A percentile compares a stretch with the other conserved stretches of the same genome.
phyloP scores from a whole-genome alignment of 1,140 invertebrate genomes.

The Trinorchestia longiramus region DNA sequence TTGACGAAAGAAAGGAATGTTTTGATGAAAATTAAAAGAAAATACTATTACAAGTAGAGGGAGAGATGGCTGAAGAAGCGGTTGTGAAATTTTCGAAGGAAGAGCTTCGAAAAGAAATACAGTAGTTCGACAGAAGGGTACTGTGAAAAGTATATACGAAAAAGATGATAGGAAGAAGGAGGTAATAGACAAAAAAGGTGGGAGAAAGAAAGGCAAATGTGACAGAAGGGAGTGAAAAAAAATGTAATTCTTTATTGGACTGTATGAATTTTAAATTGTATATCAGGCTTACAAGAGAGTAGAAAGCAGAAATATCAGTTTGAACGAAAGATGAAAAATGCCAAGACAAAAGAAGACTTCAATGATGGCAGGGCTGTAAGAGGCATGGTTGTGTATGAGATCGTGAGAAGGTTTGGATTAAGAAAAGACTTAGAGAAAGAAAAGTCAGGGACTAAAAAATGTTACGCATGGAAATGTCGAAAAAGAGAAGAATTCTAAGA shows the following conservation, averaged over 20 bases:
- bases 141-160: neutral
- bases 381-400: neutral
- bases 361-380: too few species aligned
- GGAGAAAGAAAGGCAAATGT: neutral
- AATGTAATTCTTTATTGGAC: neutral
- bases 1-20: neutral
- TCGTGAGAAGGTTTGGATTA: neutral
- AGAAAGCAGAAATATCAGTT: too few species aligned
- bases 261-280: neutral
- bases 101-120: neutral
- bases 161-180: neutral
- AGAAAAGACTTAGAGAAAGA: neutral
- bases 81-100: neutral
- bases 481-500: too few species aligned
- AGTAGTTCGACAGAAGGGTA: neutral
- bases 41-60: too few species aligned
- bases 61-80: neutral
- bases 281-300: too few species aligned
- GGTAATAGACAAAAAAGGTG: neutral
- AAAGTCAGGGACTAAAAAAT: too few species aligned
- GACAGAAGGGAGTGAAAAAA: neutral
- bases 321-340: too few species aligned
- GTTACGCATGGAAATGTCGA: too few species aligned
- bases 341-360: too few species aligned
- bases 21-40: neutral